Percentiles rank a stretch among this genome's conserved stretches.
Conservation (phyloP, 2,113 vertebrate species). For the Syngnathoides biaculeatus region DNA sequence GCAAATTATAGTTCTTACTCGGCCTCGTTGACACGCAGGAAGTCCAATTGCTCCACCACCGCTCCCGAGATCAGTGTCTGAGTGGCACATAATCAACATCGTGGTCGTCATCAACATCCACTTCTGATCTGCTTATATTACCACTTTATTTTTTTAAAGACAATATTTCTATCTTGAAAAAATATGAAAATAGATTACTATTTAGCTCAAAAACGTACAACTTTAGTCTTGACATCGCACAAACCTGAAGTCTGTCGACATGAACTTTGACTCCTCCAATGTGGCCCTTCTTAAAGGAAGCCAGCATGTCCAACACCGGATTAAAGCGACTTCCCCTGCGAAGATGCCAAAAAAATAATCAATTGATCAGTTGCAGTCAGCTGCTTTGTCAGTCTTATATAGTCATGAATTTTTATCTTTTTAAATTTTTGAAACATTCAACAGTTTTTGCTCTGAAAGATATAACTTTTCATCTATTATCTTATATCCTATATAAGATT, state of each 20-base stretch:
- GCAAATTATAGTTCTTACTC: slow-evolving; percentile 76
- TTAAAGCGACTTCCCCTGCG: slow-evolving; percentile 94
- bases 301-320: slow-evolving; percentile 94
- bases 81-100: slow-evolving; percentile 16
- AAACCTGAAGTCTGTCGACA: slow-evolving; percentile 93
- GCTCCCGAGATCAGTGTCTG: slow-evolving; percentile 97
- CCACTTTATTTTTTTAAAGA: too few species aligned
- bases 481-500: too few species aligned
- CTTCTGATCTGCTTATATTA: not conserved
- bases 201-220: too few species aligned
- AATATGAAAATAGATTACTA: too few species aligned
- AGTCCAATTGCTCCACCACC: slow-evolving; percentile 93
- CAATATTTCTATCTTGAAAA: too few species aligned
- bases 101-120: not conserved
- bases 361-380: too few species aligned
- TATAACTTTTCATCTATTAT: too few species aligned
- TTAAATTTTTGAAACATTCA: too few species aligned
- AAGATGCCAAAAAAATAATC: not conserved
- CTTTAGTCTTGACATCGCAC: not conserved
- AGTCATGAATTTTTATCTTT: too few species aligned
- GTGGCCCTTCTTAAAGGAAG: slow-evolving; percentile 88
- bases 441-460: too few species aligned
- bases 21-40: slow-evolving; percentile 87
- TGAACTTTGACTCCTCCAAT: slow-evolving; percentile 96
- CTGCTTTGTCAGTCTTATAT: too few species aligned